Base-by-base conservation (phyloP, 2,113 vertebrate species). In the Carollia perspicillata region DNA sequence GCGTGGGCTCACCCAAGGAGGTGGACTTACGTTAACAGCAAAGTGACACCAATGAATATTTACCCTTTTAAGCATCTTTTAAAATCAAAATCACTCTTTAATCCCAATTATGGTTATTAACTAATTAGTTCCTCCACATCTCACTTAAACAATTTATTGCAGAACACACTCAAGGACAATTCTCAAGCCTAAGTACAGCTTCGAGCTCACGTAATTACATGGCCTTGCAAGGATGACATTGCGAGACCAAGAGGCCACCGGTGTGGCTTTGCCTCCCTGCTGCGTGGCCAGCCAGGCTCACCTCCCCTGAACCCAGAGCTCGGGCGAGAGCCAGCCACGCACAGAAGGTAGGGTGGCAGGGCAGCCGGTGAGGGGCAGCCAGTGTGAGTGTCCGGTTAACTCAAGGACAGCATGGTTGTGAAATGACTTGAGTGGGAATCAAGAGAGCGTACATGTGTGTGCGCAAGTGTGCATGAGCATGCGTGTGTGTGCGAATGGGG, bases 71-170 rank as follows among this genome's bases (percentile, higher is more conserved):
- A 84, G 60, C 79, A 96, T 97, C 89, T 96, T 97, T 95, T 75
- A 93, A 96, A 91, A 93, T 96, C 91, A 94, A 84, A 96, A 95
- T 91, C 96, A 96, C 93, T 97, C 94, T 96, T 95, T 91, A 95
- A 87, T 95, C 93, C 93, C 93, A 96, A 96, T 96, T 96, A 95
- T 35, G 68, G 96, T 93, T 96, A 98, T 97, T 98, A 96, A 87
- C 96, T 94, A 97, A 96, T 98, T 97, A 93, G 95, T 89, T 93
- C 92, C 83, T 96, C 85, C 69, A 89, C 55, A 74, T 93, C 93
- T 95, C 94, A 84, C 92, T 89, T 96, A 93, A 94, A 95, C 92
- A 91, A 97, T 96, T 92, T 89, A 94, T 89, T 55, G 63, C 89
- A 71, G 93, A 95, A 94, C 75, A 94, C 49, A 94, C 95, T 97